These are phyloP conservation scores for Hippocampus kuda DNA, from an alignment of 2,797 vertebrate species.

Conservation along the genomic window DNA sequence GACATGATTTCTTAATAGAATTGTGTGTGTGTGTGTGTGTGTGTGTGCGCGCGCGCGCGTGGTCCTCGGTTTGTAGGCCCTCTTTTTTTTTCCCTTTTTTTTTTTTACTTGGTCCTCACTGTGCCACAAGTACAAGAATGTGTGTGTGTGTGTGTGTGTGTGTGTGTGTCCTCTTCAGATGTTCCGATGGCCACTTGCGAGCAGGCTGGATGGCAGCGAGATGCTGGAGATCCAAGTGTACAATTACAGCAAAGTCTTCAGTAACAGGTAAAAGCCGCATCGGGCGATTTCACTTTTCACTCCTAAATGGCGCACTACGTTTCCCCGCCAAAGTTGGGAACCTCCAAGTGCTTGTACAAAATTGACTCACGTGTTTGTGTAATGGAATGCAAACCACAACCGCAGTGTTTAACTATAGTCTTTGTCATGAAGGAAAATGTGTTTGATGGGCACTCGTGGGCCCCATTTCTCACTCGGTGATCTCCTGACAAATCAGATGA, in stretches of 20 bases:
- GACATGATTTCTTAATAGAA: too few species aligned
- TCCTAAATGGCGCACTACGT: slow-evolving; percentile 13
- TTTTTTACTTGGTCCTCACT: too few species aligned
- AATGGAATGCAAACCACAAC: slow-evolving; percentile 23
- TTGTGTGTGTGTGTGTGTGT: too few species aligned
- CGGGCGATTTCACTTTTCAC: neutral
- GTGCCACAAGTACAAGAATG: too few species aligned
- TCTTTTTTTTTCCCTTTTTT: too few species aligned
- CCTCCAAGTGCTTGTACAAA: slow-evolving; percentile 23
- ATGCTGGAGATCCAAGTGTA: slow-evolving; percentile 88
- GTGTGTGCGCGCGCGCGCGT: too few species aligned
- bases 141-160: too few species aligned
- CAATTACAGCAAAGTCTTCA: slow-evolving; percentile 96
- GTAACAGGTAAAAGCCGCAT: slow-evolving; percentile 78
- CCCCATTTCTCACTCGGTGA: slow-evolving; percentile 28
- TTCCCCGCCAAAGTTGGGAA: neutral
- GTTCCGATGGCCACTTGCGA: slow-evolving; percentile 87
- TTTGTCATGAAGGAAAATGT: slow-evolving; percentile 24
- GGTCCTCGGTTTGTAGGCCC: too few species aligned
- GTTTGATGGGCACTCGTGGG: slow-evolving; percentile 22
- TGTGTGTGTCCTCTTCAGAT: slow-evolving; percentile 28
- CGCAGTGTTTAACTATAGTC: neutral
- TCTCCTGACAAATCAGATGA: slow-evolving; percentile 16
- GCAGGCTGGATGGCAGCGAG: slow-evolving; percentile 78
- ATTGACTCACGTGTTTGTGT: slow-evolving; percentile 34